phyloP scores from a whole-genome alignment of 2,113 vertebrate species.

The Marmota monax region DNA sequence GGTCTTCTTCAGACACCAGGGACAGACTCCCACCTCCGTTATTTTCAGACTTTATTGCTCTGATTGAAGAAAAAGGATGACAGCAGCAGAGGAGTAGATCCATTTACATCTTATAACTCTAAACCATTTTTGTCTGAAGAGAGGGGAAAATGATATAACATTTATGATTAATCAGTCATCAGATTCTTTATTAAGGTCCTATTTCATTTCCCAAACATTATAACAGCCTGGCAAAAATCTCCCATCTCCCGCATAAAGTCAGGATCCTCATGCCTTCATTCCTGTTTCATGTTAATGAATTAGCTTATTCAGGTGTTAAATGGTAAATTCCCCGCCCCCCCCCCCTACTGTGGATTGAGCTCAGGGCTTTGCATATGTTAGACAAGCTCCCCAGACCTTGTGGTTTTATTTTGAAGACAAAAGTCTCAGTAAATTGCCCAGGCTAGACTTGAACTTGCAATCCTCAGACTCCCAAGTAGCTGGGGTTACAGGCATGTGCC shows the following conservation, averaged over 20 bases:
- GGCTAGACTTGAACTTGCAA: too few relatives aligned
- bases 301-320: neutral
- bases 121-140: constrained; percentile 31
- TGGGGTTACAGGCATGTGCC: too few relatives aligned
- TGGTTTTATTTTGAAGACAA: too few relatives aligned
- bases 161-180: constrained; percentile 12
- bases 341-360: too few relatives aligned
- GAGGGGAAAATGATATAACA: constrained; percentile 27
- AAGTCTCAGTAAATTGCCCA: too few relatives aligned
- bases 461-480: too few relatives aligned
- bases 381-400: too few relatives aligned
- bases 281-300: neutral
- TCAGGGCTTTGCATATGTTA: too few relatives aligned
- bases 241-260: neutral
- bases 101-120: neutral
- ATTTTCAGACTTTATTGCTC: neutral
- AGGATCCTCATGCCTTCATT: neutral
- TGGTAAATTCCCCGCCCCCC: neutral
- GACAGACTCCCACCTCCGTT: constrained; percentile 20
- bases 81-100: neutral
- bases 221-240: neutral
- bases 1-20: constrained; percentile 36
- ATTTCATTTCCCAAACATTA: constrained; percentile 45
- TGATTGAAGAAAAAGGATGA: constrained; percentile 13
- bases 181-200: constrained; percentile 9